Evolutionary conservation across 2,113 vertebrate genomes (phyloP), one percentile per base, ranked within the genome.

Genomic region (Xenus cinereus): DNA sequence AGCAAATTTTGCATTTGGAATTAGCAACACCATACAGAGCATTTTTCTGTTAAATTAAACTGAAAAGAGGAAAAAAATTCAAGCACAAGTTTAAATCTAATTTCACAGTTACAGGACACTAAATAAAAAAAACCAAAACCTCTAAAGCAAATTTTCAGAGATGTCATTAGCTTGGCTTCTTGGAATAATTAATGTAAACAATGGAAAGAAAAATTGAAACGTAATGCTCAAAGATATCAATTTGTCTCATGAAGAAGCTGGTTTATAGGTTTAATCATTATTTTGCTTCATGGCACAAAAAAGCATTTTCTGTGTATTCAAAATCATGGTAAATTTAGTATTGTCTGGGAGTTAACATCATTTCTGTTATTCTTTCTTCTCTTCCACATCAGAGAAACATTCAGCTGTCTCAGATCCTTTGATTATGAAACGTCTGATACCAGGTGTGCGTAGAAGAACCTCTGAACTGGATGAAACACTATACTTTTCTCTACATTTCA

Each of bases 401-500:
- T 77, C 9, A 66, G 73, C 32, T 51, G 76, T 90, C 79, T 91
- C 78, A 87, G 80, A 95, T 57, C 83, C 85, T 89, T 93, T 64
- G 60, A 96, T 81, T 84, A 85, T 60, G 89, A 97, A 97, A 19
- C 6, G 46, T 69, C 95, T 97, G 89, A 96, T 95, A 96, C 96
- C 66, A 96, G 97, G 83, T 97, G 89, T 71, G 75, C 89, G 88
- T 11, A 81, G 87, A 91, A 92, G 77, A 93, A 87, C 75, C 91
- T 97, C 92, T 77, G 96, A 87, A 92, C 92, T 69, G 28, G 89
- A 90, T 84, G 92, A 98, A 98, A 97, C 91, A 96, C 98, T 96
- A 6, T 94, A 96, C 84, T 98, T 97, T 95, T 76, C 92, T 97
- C 94, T 64, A 54, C 57, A 80, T 98, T 97, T 97, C 91, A 87